Base-by-base conservation (phyloP, 2,888 invertebrate species). In the Troides aeacus region DNA sequence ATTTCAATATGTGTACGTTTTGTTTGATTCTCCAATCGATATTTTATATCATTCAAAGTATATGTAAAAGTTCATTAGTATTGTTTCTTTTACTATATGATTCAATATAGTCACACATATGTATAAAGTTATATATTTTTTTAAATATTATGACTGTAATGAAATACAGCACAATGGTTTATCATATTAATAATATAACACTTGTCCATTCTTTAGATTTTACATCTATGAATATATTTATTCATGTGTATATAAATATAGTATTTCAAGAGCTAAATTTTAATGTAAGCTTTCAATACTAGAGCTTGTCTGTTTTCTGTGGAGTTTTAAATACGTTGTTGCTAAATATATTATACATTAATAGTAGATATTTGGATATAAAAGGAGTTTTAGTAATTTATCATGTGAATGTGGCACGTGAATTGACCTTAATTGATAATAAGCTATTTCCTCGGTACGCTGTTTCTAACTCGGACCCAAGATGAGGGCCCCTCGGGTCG, bases 381-480 rank as follows among this genome's bases (percentile, higher is more conserved):
- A 46, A 46, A 56, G 21, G 56, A 21, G 21, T 56, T 50, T 59
- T 30, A 60, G 60, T 30, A 60, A 18, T 36, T n/a, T 56, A 56
- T 53, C 36, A 60, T 59, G 21, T 42, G 64, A 60, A 67, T 30
- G 57, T 42, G 39, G 36, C 36, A 57, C 24, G 57, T 39, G 56
- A 61, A 39, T 53, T 69, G 69, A 56, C 69, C 69, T 56, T 64
- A 64, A 64, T 64, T 64, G 64, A 53, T 68, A 68, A 68, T 63
- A 50, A 58, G 63, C 46, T 59, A 68, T 58, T 68, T 68, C 68
- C 68, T 63, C 23, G 21, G 36, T 63, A 63, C 56, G 24, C 39
- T 62, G 63, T 63, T 56, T 67, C 63, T 63, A 63, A 68, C 50
- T 57, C 30, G 42, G 62, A 57, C 23, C 62, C n/a, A 24, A 66